Evolutionary conservation across 2,888 invertebrate species (phyloP), one percentile per base, ranked within the genome.

Genomic region (Colostygia pectinataria): DNA sequence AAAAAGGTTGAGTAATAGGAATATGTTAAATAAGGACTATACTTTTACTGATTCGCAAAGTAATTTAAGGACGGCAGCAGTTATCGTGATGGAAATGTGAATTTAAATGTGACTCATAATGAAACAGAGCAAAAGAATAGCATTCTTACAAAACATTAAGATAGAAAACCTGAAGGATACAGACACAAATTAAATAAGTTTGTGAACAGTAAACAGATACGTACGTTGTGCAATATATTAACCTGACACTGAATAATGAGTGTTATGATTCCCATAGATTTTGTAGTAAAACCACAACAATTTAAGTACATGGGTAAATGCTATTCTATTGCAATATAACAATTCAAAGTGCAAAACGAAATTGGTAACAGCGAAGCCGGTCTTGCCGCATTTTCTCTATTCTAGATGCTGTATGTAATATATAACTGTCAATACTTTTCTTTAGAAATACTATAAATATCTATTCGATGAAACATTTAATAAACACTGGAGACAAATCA

Each of bases 61-160:
- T 72, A 87, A 88, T 71, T 8, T 66, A 81, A 87, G 89, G 89
- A 89, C 89, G 89, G 89, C 84, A 85, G 59, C 55, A 56, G 49
- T 61, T 53, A 49, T 55, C 39, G 33, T 40, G 51, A 57, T 36
- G 42, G 32, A 52, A 48, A 40, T 45, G 40, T 18, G 37, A 59
- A 59, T 60, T 56, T 44, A 36, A 57, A 55, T 48, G 47, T 59
- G 58, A 55, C 42, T 49, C 40, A 28, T 57, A 55, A 28, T 41
- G 42, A 28, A 23, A 24, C 25, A 37, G 12, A 46, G 47, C 51
- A 39, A 59, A 59, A 59, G 55, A 64, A 65, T 57, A 62, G 60
- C 54, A 61, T 64, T 59, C 47, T 54, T 32, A 37, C 23, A 39
- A 36, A 36, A 50, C 13, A 40, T 23, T 23, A 20, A 12, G 1